A percentile compares a stretch with the other conserved stretches of the same genome.
These are phyloP conservation scores for Amblyopsis hoosieri DNA, from an alignment of 2,797 vertebrate genomes.

Conservation along the genomic window DNA sequence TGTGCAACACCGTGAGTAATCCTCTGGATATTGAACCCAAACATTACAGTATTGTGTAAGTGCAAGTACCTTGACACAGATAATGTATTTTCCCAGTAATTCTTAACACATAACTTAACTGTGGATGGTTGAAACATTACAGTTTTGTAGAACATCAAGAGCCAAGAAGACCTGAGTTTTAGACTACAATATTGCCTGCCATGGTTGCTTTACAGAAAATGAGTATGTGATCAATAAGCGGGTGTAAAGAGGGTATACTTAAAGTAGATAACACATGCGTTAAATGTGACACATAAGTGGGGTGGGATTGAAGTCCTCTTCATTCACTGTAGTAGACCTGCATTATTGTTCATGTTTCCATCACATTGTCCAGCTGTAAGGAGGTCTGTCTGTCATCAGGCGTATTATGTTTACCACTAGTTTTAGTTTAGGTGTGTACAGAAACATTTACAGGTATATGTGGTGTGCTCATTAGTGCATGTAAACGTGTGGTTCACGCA, in stretches of 20 bases:
- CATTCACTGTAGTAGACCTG: constrained; percentile 15
- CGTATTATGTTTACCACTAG: too few relatives aligned
- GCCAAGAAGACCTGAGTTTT: constrained; percentile 22
- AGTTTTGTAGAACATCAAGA: constrained; percentile 26
- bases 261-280: constrained; percentile 50
- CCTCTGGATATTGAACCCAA: constrained; percentile 7
- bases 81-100: constrained; percentile 16
- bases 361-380: background rate
- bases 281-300: constrained; percentile 28
- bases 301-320: constrained; percentile 23
- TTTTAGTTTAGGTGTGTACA: too few relatives aligned
- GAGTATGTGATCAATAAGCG: constrained; percentile 40
- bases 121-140: constrained; percentile 34
- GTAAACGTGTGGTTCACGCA: constrained; percentile 26
- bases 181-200: background rate
- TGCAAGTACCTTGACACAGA: constrained; percentile 27
- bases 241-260: constrained; percentile 13
- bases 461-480: too few relatives aligned
- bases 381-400: constrained; percentile 1
- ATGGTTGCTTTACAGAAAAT: constrained; percentile 25
- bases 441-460: too few relatives aligned
- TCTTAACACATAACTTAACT: constrained; percentile 18
- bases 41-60: constrained; percentile 17
- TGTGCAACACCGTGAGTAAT: constrained; percentile 7
- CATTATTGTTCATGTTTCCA: constrained; percentile 13